Percentiles rank a stretch among this genome's conserved stretches.
Conservation (phyloP, 2,113 vertebrate species). For the Verasper variegatus region DNA sequence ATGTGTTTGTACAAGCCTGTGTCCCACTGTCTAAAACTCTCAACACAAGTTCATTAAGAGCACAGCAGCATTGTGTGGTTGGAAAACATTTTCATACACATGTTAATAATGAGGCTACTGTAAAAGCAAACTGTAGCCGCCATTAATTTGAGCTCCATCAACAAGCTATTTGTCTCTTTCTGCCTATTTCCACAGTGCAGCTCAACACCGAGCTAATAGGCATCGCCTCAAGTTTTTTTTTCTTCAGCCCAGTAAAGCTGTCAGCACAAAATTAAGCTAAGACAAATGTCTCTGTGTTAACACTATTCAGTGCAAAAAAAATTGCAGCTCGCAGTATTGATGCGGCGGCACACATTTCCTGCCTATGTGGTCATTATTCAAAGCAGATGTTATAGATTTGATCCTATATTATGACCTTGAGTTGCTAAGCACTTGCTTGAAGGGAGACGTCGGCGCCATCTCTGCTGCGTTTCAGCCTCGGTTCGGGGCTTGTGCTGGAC, state of each 20-base stretch:
- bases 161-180: conserved; percentile 60
- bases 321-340: conserved; percentile 65
- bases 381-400: conserved; percentile 81
- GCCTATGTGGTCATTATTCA: conserved; percentile 80
- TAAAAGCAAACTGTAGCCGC: conserved; percentile 44
- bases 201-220: conserved; percentile 39
- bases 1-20: conserved; percentile 51
- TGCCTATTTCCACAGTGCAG: conserved; percentile 18
- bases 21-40: conserved; percentile 50
- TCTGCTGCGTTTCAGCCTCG: conserved; percentile 51
- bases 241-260: conserved; percentile 59
- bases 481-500: conserved; percentile 2
- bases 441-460: conserved; percentile 75
- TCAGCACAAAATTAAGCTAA: conserved; percentile 69
- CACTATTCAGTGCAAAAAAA: conserved; percentile 61
- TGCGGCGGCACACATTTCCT: conserved; percentile 71
- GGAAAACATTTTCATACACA: conserved; percentile 35
- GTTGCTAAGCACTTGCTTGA: conserved; percentile 73
- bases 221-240: conserved; percentile 32
- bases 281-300: conserved; percentile 66
- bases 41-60: conserved; percentile 68
- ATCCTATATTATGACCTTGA: conserved; percentile 79
- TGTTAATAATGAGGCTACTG: conserved; percentile 37
- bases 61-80: conserved; percentile 20
- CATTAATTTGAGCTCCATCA: conserved; percentile 61